Conservation (phyloP, 2,113 vertebrate species). For the Siniperca chuatsi region DNA sequence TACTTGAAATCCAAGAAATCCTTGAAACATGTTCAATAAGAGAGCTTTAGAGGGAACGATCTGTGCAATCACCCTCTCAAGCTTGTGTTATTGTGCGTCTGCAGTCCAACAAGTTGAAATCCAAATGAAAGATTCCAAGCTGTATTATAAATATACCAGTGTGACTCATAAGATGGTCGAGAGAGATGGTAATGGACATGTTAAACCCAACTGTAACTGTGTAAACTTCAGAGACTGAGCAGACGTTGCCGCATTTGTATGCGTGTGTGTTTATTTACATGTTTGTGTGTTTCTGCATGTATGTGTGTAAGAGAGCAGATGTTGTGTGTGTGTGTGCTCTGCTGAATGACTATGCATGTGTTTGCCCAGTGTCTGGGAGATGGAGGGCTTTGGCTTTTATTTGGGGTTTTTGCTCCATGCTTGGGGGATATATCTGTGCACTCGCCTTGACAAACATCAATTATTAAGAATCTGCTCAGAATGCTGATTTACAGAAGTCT, state of each 20-base stretch:
- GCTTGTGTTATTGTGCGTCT: constrained; percentile 9
- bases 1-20: constrained; percentile 29
- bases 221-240: neutral
- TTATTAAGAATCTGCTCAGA: constrained; percentile 64
- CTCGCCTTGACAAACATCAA: constrained; percentile 66
- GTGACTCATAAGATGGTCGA: constrained; percentile 9
- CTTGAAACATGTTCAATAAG: constrained; percentile 11
- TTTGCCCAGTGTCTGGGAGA: constrained; percentile 38
- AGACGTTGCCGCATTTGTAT: neutral
- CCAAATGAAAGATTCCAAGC: constrained; percentile 4
- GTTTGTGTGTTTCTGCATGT: neutral
- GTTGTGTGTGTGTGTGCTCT: constrained; percentile 24
- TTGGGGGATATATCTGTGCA: constrained; percentile 36
- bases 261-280: neutral
- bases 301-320: constrained; percentile 35
- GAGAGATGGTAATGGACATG: neutral
- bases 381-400: constrained; percentile 59
- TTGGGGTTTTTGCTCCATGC: constrained; percentile 28
- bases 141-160: constrained; percentile 2
- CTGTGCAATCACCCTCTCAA: constrained; percentile 23
- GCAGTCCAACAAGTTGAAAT: constrained; percentile 5
- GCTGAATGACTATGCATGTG: constrained; percentile 57
- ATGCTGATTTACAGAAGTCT: constrained; percentile 57
- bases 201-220: neutral
- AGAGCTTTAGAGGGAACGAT: constrained; percentile 16